Evolutionary conservation across 1,140 invertebrate species (phyloP).

Genomic region (Scylla paramamosain): DNA sequence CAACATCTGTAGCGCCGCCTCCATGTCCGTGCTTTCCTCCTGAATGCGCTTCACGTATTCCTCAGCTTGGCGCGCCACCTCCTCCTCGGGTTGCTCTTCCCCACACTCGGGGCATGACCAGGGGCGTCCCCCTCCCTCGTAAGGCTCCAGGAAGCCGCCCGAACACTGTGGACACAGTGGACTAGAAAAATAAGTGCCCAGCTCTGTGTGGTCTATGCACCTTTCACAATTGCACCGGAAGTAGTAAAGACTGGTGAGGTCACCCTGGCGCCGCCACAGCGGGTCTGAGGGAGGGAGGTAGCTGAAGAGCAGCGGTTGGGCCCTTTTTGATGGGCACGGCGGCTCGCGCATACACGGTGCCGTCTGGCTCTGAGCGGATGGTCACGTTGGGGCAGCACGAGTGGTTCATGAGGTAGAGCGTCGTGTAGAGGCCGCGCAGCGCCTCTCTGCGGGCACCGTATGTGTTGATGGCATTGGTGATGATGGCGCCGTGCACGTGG

Average conservation of each 20-base stretch:
- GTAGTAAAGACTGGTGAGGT: slow-evolving; percentile 59
- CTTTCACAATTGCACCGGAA: slow-evolving; percentile 62
- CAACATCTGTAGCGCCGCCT: neutral
- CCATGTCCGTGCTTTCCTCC: neutral
- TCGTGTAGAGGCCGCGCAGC: slow-evolving; percentile 57
- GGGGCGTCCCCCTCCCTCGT: neutral
- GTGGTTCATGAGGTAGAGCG: slow-evolving; percentile 61
- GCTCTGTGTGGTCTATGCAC: slow-evolving; percentile 67
- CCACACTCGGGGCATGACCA: slow-evolving; percentile 64
- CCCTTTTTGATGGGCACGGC: slow-evolving; percentile 67
- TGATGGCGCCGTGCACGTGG: slow-evolving; percentile 59
- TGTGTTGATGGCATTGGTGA: slow-evolving; percentile 68
- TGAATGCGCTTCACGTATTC: slow-evolving; percentile 2
- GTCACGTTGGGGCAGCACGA: slow-evolving; percentile 63
- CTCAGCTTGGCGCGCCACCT: slow-evolving; percentile 48
- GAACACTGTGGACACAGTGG: slow-evolving; percentile 62
- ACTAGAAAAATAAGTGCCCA: slow-evolving; percentile 65
- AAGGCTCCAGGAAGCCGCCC: slow-evolving; percentile 54
- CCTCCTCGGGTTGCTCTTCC: neutral
- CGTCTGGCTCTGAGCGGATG: slow-evolving; percentile 36
- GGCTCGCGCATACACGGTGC: slow-evolving; percentile 44
- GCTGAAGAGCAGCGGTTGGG: slow-evolving; percentile 54
- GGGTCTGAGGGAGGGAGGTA: slow-evolving; percentile 62
- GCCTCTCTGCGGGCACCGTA: slow-evolving; percentile 18
- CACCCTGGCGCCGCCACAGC: slow-evolving; percentile 59